A percentile compares a stretch with the other conserved stretches of the same genome.
Evolutionary conservation across 2,888 invertebrate genomes (phyloP).

Genomic region (Meandrusa payeni): DNA sequence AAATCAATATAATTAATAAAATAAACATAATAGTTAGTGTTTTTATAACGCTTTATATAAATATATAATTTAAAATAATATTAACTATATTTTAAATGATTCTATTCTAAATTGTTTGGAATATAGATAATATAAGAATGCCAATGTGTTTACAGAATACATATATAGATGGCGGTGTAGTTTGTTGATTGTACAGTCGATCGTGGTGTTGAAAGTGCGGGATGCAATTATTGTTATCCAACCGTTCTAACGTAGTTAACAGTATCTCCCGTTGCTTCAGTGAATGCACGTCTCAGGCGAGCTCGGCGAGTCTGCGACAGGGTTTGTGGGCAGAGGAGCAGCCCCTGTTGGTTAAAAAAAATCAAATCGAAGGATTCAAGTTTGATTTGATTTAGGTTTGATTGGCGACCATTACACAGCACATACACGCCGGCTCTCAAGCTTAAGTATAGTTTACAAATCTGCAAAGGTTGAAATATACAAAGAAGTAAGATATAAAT

Average conservation of each 20-base stretch:
- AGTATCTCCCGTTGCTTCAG: conserved; percentile 93
- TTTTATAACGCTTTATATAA: too few species aligned
- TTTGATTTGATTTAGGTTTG: conserved; percentile 61
- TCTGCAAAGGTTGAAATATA: conserved; percentile 5
- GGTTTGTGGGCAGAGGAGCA: conserved; percentile 94
- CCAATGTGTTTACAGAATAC: background rate
- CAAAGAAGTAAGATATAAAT: conserved; percentile 2
- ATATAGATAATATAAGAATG: too few species aligned
- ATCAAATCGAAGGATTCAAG: conserved; percentile 54
- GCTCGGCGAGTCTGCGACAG: conserved; percentile 93
- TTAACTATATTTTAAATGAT: too few species aligned
- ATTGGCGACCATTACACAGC: conserved; percentile 50
- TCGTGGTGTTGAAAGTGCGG: conserved; percentile 57
- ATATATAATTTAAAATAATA: too few species aligned
- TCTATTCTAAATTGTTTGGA: too few species aligned
- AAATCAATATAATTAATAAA: too few species aligned
- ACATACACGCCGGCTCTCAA: conserved; percentile 52
- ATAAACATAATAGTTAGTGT: too few species aligned
- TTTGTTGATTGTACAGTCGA: conserved; percentile 69
- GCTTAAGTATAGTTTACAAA: conserved; percentile 1
- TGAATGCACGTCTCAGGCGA: conserved; percentile 92
- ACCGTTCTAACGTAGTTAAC: conserved; percentile 95
- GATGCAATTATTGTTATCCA: conserved; percentile 71
- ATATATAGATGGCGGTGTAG: conserved; percentile 13
- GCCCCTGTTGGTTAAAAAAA: conserved; percentile 84